These are phyloP conservation scores for Hyperopisus bebe DNA, from an alignment of 2,113 vertebrate species.

Conservation along the genomic window DNA sequence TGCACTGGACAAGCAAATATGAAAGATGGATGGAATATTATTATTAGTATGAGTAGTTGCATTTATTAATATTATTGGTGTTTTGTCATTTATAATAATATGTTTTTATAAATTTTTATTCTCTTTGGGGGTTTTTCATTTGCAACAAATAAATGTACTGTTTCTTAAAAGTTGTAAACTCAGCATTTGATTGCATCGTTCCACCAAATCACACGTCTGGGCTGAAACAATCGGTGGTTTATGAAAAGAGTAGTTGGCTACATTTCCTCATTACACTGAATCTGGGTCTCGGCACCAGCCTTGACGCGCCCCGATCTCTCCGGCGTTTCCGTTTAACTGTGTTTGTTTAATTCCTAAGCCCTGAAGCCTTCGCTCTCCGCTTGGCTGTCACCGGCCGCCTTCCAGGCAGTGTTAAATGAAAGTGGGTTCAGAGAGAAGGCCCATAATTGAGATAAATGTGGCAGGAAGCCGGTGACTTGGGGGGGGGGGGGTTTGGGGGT, in stretches of 20 bases:
- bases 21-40: background rate
- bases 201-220: background rate
- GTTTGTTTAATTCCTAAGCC: slow-evolving; percentile 20
- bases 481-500: background rate
- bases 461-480: background rate
- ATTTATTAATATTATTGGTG: background rate
- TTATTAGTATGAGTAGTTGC: background rate
- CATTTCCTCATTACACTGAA: too few relatives aligned
- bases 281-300: background rate
- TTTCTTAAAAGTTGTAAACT: background rate
- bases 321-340: background rate
- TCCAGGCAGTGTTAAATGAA: slow-evolving; percentile 11
- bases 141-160: background rate
- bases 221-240: background rate
- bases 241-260: background rate
- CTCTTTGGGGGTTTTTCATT: background rate
- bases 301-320: slow-evolving; percentile 9
- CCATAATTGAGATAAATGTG: slow-evolving; percentile 36
- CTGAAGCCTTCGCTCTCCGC: slow-evolving; percentile 2
- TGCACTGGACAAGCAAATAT: background rate
- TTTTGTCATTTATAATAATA: background rate
- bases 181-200: background rate
- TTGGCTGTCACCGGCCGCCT: slow-evolving; percentile 9
- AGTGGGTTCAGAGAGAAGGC: background rate
- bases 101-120: background rate